Conservation (phyloP, 2,113 vertebrate genomes). For the Geococcyx californianus region DNA sequence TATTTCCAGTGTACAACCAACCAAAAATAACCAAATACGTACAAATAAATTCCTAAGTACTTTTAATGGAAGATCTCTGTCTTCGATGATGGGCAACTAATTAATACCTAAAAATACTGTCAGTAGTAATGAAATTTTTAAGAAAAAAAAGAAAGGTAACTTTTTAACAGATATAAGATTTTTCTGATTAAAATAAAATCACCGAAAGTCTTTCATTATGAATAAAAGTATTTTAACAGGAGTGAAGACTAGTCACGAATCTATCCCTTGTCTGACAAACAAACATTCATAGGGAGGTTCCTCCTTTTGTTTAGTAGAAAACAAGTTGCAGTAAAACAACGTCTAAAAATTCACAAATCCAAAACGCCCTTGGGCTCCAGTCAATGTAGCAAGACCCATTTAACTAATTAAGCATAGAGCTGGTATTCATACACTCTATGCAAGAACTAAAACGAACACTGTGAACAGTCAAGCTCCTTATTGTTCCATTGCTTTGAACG, state of each 20-base stretch:
- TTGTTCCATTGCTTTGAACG: slow-evolving; percentile 4
- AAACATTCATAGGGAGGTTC: not conserved
- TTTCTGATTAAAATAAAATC: not conserved
- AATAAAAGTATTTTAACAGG: not conserved
- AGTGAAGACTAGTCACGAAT: not conserved
- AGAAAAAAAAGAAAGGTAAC: not conserved
- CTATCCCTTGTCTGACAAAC: not conserved
- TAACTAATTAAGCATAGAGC: slow-evolving; percentile 2
- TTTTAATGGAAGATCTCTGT: not conserved
- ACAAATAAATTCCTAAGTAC: not conserved
- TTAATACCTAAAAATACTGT: not conserved
- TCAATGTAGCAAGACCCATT: not conserved
- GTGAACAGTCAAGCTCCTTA: not conserved
- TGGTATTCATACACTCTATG: not conserved
- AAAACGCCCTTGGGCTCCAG: not conserved
- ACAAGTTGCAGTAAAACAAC: not conserved
- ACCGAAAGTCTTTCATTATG: not conserved
- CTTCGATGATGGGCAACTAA: not conserved
- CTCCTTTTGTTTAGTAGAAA: slow-evolving; percentile 26
- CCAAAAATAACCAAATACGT: not conserved
- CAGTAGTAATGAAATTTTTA: not conserved
- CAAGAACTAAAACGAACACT: slow-evolving; percentile 27
- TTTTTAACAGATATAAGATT: not conserved
- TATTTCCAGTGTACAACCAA: not conserved
- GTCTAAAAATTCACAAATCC: slow-evolving; percentile 25